Evolutionary conservation across 2,797 vertebrate species (phyloP).

Genomic region (Fringilla coelebs): DNA sequence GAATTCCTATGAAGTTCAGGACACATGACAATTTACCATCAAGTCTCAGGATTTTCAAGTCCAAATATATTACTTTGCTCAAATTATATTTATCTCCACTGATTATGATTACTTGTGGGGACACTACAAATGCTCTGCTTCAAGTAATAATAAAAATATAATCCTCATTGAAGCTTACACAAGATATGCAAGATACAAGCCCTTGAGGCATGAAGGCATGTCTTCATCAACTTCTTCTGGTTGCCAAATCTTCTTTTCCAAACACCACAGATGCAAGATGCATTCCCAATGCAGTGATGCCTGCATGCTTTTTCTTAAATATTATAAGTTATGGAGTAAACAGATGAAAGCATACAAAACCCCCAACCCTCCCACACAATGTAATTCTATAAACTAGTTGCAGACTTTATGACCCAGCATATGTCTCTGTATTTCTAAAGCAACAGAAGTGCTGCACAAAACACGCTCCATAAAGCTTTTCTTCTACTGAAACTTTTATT

Average conservation of each 20-base stretch:
- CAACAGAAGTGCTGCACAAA: background rate
- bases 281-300: background rate
- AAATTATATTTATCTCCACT: background rate
- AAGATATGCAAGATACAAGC: background rate
- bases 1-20: background rate
- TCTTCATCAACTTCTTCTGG: background rate
- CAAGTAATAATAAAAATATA: conserved; percentile 5
- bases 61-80: background rate
- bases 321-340: background rate
- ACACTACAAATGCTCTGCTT: background rate
- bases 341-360: background rate
- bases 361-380: background rate
- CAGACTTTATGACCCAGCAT: background rate
- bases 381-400: background rate
- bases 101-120: background rate
- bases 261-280: background rate
- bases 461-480: background rate
- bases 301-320: background rate
- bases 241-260: background rate
- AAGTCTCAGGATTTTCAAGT: background rate
- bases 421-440: background rate
- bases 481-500: background rate
- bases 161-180: background rate
- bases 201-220: background rate
- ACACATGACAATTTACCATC: background rate